phyloP scores from a whole-genome alignment of 2,113 vertebrate species.

The Channa argus region DNA sequence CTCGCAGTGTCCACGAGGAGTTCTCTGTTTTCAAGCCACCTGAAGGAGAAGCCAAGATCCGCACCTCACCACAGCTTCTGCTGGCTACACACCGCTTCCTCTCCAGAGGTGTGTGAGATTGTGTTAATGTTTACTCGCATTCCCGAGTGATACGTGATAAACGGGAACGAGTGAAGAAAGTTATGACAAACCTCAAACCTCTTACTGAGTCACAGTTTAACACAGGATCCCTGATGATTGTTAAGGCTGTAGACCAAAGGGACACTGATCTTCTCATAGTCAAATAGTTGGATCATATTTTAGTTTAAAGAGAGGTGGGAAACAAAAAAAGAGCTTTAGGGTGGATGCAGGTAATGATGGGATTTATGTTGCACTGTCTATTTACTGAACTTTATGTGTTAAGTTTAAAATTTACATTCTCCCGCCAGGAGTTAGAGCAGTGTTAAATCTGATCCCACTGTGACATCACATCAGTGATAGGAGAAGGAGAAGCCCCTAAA shows the following conservation, averaged over 20 bases:
- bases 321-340: too few relatives aligned
- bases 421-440: too few relatives aligned
- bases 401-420: too few relatives aligned
- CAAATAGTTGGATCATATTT: not conserved
- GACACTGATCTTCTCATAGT: too few relatives aligned
- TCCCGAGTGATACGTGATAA: not conserved
- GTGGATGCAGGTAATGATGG: too few relatives aligned
- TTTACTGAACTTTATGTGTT: too few relatives aligned
- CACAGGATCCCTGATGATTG: constrained; percentile 24
- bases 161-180: not conserved
- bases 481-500: too few relatives aligned
- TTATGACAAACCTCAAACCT: not conserved
- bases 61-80: constrained; percentile 91
- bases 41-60: constrained; percentile 87
- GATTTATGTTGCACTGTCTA: too few relatives aligned
- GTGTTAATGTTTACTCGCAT: not conserved
- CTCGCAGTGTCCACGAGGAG: constrained; percentile 83
- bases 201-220: constrained; percentile 31
- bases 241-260: too few relatives aligned
- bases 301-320: too few relatives aligned
- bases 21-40: constrained; percentile 89
- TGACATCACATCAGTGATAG: too few relatives aligned
- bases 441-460: too few relatives aligned
- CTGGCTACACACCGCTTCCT: constrained; percentile 94
- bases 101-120: constrained; percentile 84